A percentile compares a stretch with the other conserved stretches of the same genome.
phyloP scores from a whole-genome alignment of 2,113 vertebrate species.

The Bothrops jararaca region DNA sequence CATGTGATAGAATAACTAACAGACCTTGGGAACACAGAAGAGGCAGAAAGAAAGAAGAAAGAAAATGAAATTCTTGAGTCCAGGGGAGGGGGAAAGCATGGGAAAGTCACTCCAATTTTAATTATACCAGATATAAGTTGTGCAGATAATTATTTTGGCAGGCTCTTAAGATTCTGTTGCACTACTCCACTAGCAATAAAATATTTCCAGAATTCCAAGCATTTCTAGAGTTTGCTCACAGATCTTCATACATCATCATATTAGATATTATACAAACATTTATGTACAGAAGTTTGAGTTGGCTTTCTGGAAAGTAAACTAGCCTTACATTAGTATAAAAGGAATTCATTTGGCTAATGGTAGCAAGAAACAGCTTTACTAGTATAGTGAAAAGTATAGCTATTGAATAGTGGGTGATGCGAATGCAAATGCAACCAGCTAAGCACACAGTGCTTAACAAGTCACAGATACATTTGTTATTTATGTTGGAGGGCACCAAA shows the following conservation, averaged over 20 bases:
- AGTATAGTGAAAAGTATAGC: neutral
- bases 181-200: neutral
- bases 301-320: neutral
- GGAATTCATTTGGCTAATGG: neutral
- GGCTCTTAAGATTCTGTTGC: neutral
- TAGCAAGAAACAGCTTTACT: neutral
- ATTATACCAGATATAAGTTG: neutral
- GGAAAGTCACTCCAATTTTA: neutral
- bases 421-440: too few relatives aligned
- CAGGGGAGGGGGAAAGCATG: neutral
- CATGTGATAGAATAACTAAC: neutral
- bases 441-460: neutral
- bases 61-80: neutral
- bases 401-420: too few relatives aligned
- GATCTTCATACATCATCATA: neutral
- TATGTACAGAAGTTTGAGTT: neutral
- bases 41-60: neutral
- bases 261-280: neutral
- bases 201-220: neutral
- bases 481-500: too few relatives aligned
- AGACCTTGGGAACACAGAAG: neutral
- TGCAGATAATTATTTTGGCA: neutral
- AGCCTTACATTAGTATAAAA: neutral
- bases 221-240: neutral
- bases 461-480: too few relatives aligned